Base-by-base conservation (phyloP, 1,140 invertebrate genomes). In the Ericerus pela region DNA sequence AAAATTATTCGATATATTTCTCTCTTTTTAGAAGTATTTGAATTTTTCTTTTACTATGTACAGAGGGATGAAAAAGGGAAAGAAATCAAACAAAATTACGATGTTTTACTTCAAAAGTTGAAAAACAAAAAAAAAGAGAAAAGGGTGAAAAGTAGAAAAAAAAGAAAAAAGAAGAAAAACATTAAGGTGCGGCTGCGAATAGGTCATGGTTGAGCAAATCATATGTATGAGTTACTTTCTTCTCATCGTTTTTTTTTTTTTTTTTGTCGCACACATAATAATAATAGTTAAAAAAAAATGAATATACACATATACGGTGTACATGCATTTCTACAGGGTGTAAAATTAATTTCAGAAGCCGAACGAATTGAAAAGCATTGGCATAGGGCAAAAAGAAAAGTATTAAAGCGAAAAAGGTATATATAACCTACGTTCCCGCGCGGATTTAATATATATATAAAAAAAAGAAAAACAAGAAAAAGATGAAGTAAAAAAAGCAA, bases 281-380 rank as follows among this genome's bases (percentile, higher is more conserved):
- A 24, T 41, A 38, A 14, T 38, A 18, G 41, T 18, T 47, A 4
- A 24, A 38, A 16, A 18, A 4, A 47, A 47, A 47, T 24, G 26
- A 47, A 47, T 8, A 47, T 47, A 47, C 20, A 47, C 41, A 18
- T 47, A 47, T n/a, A n/a, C n/a, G n/a, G n/a, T n/a, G n/a, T n/a
- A n/a, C n/a, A n/a, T n/a, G n/a, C 41, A 47, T 47, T 47, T 47
- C 41, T 47, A 47, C 41, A 47, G 26, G 41, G 41, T 47, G 41
- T 47, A 47, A 47, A 47, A 47, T 47, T 47, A 47, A 47, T 47
- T 47, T 47, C 41, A 47, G 41, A 47, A 47, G 41, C 41, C 41
- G 16, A 47, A 47, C 22, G 41, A 47, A 47, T 24, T 47, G 41
- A 47, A 47, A 47, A 47, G 41, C 37, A 6, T 6, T 5, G 4